Evolutionary conservation across 2,797 vertebrate genomes (phyloP), one percentile per base, ranked within the genome.

Genomic region (Pogonophryne albipinna): DNA sequence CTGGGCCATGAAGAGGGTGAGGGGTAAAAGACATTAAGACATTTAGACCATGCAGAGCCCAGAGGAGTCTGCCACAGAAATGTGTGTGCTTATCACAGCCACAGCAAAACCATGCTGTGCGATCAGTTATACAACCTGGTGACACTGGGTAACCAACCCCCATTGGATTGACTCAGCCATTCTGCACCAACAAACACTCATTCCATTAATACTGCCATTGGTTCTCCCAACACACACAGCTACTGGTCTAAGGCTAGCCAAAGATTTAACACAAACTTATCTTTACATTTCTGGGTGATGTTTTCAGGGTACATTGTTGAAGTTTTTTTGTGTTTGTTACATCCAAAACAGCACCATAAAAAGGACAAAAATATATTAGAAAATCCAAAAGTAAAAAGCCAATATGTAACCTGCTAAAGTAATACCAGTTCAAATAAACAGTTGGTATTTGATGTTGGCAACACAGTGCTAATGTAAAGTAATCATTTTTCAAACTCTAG

Each of bases 401-500:
- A 56, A n/a, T 10, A 74, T 10, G 14, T 20, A 16, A 74, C 52
- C 53, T 73, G 31, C 14, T 42, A 50, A 63, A 16, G 17, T 50
- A 67, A 70, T 42, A 17, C 42, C 49, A 42, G 9, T 47, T 38
- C 34, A 46, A 70, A 76, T 38, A 71, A 66, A 27, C 38, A 19
- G 34, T 78, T 68, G 49, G 27, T 38, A 64, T 67, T 20, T 58
- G 47, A 51, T 63, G 47, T 50, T 76, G 74, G 66, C 46, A 76
- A 78, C 84, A 77, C 14, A 46, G 50, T 19, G 62, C 52, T 58
- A 66, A 67, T 65, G 77, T 74, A 71, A 79, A 81, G 17, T 56
- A 79, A 90, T 81, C 44, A 23, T 85, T 87, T 63, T 34, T 80
- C 70, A 75, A 73, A 73, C 65, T 74, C 16, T 50, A 63, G 62